Evolutionary conservation across 1,140 invertebrate genomes (phyloP).

Genomic region (Scaptomyza graminum): DNA sequence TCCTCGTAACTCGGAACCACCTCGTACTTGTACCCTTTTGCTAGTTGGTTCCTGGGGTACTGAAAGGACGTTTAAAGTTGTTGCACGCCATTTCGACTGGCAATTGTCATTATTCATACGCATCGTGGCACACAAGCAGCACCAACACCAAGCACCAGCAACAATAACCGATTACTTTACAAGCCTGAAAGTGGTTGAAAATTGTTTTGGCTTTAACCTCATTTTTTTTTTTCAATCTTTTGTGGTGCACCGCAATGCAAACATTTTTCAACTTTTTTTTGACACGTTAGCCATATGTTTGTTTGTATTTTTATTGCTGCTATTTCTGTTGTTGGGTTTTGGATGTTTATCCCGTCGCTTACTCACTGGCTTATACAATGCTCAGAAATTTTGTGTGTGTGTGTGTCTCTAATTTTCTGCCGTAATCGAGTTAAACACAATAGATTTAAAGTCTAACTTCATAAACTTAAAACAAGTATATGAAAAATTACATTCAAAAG

Average conservation of each 20-base stretch:
- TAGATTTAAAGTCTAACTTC: no score
- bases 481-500: no score
- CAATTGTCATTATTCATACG: constrained; percentile 77
- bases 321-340: not conserved
- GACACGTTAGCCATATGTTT: constrained; percentile 9
- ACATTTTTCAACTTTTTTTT: constrained; percentile 48
- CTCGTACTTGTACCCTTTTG: not conserved
- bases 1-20: not conserved
- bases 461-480: no score
- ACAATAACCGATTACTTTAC: constrained; percentile 68
- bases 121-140: constrained; percentile 54
- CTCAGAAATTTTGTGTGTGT: not conserved
- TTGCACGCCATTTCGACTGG: constrained; percentile 58
- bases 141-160: constrained; percentile 14
- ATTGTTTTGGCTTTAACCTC: constrained; percentile 45
- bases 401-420: no score
- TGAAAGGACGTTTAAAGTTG: constrained; percentile 18
- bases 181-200: constrained; percentile 50
- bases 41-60: not conserved
- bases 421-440: no score
- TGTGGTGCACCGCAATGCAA: constrained; percentile 8
- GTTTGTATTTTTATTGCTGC: constrained; percentile 5
- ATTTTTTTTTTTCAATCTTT: not conserved
- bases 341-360: not conserved
- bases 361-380: not conserved